These are phyloP conservation scores for Malthinus flaveolus DNA, from an alignment of 2,888 invertebrate genomes.

Conservation along the genomic window DNA sequence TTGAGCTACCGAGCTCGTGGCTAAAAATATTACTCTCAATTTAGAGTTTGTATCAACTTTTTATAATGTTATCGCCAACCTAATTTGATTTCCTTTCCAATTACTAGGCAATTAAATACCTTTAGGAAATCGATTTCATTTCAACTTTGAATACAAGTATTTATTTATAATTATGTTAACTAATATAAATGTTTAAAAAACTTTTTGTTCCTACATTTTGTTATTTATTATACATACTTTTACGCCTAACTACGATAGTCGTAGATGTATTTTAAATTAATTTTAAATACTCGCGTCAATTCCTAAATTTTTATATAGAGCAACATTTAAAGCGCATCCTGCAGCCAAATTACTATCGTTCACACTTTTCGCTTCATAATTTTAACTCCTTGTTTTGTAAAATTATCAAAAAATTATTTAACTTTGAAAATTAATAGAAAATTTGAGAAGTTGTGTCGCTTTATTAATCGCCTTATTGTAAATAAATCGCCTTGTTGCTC, in stretches of 20 bases:
- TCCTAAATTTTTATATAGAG: too few relatives aligned
- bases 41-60: conserved; percentile 1
- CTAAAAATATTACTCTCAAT: conserved; percentile 6
- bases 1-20: conserved; percentile 15
- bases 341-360: too few relatives aligned
- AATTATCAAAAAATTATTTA: too few relatives aligned
- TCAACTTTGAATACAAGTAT: conserved; percentile 17
- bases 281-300: too few relatives aligned
- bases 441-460: too few relatives aligned
- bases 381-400: too few relatives aligned
- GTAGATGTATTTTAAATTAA: conserved; percentile 1
- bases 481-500: too few relatives aligned
- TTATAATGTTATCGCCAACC: conserved; percentile 8
- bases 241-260: background rate
- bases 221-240: conserved; percentile 1
- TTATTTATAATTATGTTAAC: conserved; percentile 19
- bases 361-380: too few relatives aligned
- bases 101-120: conserved; percentile 17
- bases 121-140: conserved; percentile 16
- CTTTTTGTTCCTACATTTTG: conserved; percentile 4
- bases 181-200: conserved; percentile 6
- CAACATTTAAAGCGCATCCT: too few relatives aligned
- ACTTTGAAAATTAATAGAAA: too few relatives aligned
- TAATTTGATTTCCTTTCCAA: conserved; percentile 5
- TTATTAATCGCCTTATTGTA: too few relatives aligned